Base-by-base conservation (phyloP, 2,888 invertebrate genomes). In the Peribatodes rhomboidaria region DNA sequence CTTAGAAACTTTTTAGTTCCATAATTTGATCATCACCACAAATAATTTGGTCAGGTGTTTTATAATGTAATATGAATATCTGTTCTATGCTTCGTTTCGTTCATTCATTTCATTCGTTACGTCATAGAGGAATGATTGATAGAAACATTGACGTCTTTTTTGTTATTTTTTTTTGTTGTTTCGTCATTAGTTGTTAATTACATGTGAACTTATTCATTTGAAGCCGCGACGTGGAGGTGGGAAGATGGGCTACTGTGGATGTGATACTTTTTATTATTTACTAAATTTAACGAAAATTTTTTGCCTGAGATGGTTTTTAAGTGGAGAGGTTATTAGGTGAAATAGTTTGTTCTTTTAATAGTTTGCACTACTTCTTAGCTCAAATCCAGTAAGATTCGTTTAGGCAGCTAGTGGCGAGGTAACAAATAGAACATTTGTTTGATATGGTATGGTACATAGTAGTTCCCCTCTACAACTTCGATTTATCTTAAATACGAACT, bases 161-260 rank as follows among this genome's bases (percentile, higher is more conserved):
- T 87, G 89, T 77, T 72, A 82, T 86, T 50, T 50, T 50, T 50
- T 50, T 50, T 50, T 50, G 18, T 50, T 35, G 20, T 50, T 35
- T 81, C 82, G 83, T 90, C 90, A 91, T 90, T 91, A 91, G 85
- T 79, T 84, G 86, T 87, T 91, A 90, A 91, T 91, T 90, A 91
- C 84, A 86, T 86, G 89, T 90, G 86, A 88, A 89, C 82, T 87
- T 84, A 83, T 86, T 90, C 88, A 87, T 89, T 90, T 87, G 89
- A 86, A 84, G 76, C 77, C 78, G 75, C 71, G 74, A 59, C 69
- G 75, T 72, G 75, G 75, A 71, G 61, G 58, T 67, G 54, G 44
- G 65, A 72, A 73, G 65, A 66, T 67, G 10, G 0, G 54, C 68
- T 68, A 68, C 63, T 64, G 60, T 77, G 75, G 82, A 83, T 76